Percentiles rank a stretch among this genome's conserved stretches.
phyloP scores from a whole-genome alignment of 2,888 invertebrate genomes.

The Spilarctia lutea region DNA sequence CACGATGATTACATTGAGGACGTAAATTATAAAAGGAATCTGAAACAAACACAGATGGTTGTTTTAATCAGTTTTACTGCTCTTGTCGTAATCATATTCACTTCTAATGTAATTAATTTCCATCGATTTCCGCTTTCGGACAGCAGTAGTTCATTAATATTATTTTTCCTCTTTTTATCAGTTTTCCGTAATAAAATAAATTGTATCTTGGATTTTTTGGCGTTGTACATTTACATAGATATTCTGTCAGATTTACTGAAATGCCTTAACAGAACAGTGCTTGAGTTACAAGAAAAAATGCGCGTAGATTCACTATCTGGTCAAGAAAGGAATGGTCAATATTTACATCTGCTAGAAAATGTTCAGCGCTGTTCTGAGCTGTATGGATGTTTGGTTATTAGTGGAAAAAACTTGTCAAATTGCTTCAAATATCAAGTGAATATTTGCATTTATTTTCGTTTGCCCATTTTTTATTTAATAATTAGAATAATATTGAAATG shows the following conservation, averaged over 20 bases:
- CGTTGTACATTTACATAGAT: background rate
- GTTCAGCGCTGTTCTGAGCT: background rate
- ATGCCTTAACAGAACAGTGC: background rate
- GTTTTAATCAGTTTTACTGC: background rate
- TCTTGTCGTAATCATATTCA: background rate
- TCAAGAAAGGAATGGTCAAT: background rate
- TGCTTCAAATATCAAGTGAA: constrained; percentile 14
- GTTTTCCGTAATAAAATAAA: background rate
- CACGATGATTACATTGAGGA: background rate
- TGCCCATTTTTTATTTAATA: background rate
- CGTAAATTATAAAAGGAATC: background rate
- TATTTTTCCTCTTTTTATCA: background rate
- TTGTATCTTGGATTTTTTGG: background rate
- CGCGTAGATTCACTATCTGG: background rate
- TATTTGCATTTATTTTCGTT: background rate
- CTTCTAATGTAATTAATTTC: background rate
- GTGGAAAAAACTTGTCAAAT: constrained; percentile 6
- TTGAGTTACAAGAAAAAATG: background rate
- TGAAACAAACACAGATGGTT: background rate
- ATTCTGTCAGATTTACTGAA: constrained; percentile 10
- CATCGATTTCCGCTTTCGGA: background rate
- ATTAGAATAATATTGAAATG: too few species aligned
- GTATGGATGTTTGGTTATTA: constrained; percentile 4
- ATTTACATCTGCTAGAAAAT: background rate
- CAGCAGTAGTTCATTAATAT: background rate